Conservation (phyloP, 1,140 invertebrate genomes). For the Mamestra configurata region DNA sequence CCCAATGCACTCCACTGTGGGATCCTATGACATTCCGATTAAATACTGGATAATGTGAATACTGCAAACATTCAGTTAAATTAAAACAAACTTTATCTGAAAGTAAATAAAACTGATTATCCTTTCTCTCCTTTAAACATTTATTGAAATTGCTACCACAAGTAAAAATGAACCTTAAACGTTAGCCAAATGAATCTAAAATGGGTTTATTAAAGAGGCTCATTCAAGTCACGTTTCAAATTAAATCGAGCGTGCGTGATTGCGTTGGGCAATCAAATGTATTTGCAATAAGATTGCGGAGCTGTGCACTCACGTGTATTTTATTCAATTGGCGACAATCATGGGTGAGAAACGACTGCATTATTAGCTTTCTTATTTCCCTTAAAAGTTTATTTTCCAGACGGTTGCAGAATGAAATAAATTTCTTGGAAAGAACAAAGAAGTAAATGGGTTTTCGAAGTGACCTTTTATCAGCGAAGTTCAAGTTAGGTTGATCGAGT, state of each 20-base stretch:
- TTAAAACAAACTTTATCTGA: neutral
- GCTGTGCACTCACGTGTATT: neutral
- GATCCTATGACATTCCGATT: neutral
- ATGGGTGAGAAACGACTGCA: neutral
- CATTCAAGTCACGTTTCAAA: constrained; percentile 17
- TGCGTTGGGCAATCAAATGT: constrained; percentile 9
- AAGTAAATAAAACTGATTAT: neutral
- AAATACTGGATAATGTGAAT: no score
- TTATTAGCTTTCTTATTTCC: neutral
- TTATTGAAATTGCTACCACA: neutral
- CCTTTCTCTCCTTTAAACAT: neutral
- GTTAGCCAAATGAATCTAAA: neutral
- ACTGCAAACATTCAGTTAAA: neutral
- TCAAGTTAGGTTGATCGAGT: no score
- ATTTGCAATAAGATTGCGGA: constrained; percentile 17
- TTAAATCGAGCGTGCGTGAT: constrained; percentile 15
- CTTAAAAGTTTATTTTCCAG: neutral
- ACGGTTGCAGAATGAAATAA: no score
- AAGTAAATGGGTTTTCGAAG: no score
- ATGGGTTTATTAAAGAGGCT: neutral
- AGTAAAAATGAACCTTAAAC: neutral
- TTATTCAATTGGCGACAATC: neutral
- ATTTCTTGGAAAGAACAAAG: no score
- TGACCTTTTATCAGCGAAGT: no score
- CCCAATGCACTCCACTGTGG: neutral